These are phyloP conservation scores for Porphyrio hochstetteri DNA, from an alignment of 2,113 vertebrate species.

Conservation along the genomic window DNA sequence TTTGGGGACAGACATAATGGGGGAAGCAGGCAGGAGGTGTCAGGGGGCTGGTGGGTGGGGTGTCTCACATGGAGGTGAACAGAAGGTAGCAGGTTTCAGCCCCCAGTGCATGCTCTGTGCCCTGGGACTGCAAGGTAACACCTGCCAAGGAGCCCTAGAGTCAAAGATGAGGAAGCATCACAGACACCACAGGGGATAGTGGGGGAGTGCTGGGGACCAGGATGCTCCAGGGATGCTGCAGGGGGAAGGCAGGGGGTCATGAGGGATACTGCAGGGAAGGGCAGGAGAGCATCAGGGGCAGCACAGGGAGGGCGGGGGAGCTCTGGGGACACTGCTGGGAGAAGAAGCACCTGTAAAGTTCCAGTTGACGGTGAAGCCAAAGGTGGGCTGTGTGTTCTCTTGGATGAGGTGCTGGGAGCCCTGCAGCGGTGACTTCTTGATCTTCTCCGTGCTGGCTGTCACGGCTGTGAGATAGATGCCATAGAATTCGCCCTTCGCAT, in stretches of 20 bases:
- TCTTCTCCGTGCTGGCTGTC: accelerated
- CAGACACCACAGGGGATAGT: background rate
- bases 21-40: background rate
- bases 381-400: background rate
- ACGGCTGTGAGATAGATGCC: background rate
- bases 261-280: background rate
- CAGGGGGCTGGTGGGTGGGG: background rate
- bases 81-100: background rate
- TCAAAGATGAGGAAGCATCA: background rate
- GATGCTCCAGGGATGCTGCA: no score
- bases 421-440: background rate
- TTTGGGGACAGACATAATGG: background rate
- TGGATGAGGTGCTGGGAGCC: accelerated
- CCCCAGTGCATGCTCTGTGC: background rate
- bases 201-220: background rate
- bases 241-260: no score
- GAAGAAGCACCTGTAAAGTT: slow-evolving; percentile 6
- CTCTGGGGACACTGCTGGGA: accelerated
- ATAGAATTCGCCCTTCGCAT: accelerated
- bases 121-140: background rate
- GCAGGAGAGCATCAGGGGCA: background rate
- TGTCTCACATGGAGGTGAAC: accelerated
- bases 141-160: background rate
- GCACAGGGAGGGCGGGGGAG: background rate
- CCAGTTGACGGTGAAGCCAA: slow-evolving; percentile 2